These are phyloP conservation scores for Ostrea edulis DNA, from an alignment of 1,140 invertebrate genomes.

Conservation along the genomic window DNA sequence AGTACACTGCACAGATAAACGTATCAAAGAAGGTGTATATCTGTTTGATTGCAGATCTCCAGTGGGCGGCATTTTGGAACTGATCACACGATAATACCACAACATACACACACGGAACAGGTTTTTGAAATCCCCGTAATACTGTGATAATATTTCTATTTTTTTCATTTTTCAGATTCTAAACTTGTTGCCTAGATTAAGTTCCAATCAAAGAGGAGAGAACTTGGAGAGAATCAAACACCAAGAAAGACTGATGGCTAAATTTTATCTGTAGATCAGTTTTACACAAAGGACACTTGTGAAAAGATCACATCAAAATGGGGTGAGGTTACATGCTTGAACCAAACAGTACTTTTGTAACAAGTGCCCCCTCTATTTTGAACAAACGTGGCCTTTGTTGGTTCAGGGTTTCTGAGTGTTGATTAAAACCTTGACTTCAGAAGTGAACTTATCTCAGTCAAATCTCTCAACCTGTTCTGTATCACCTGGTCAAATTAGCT, in stretches of 20 bases:
- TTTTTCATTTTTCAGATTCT: neutral
- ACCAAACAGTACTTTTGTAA: neutral
- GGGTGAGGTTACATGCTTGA: neutral
- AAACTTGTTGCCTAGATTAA: neutral
- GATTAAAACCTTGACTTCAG: neutral
- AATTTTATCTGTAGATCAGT: slow-evolving; percentile 7
- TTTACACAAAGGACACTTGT: neutral
- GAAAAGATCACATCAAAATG: neutral
- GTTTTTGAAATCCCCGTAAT: neutral
- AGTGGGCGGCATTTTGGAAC: neutral
- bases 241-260: neutral
- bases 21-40: neutral
- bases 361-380: neutral
- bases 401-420: neutral
- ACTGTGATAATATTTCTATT: neutral
- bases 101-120: neutral
- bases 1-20: neutral
- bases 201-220: neutral
- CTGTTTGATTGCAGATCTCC: neutral
- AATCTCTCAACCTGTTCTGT: neutral
- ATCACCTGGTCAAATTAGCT: slow-evolving; percentile 8
- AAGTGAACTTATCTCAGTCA: neutral
- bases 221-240: neutral
- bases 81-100: neutral
- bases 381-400: slow-evolving; percentile 21